Base-by-base conservation (phyloP, 2,113 vertebrate genomes). In the Bagarius yarrelli region DNA sequence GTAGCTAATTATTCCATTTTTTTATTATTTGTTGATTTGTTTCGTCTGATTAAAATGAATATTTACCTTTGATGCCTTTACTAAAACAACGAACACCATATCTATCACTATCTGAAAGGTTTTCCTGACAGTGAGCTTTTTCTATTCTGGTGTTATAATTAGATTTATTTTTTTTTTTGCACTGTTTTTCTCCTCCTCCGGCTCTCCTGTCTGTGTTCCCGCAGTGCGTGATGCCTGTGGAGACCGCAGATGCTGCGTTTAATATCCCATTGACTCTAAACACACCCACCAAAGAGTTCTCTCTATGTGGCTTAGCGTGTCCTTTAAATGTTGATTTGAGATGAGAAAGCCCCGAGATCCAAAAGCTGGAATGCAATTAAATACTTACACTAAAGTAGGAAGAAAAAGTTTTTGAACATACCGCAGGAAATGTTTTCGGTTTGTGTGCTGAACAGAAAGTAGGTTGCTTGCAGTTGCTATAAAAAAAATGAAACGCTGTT, bases 221-320 rank as follows among this genome's bases (percentile, higher is more conserved):
- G 55, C 27, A 56, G 80, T 50, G 73, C n/a, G 21, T 40, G 30
- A 52, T 53, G 69, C 83, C 85, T 83, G 85, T 63, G 70, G 83
- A 83, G 84, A 34, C 75, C 77, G 36, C 83, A 86, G 83, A 83
- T 86, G 85, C 83, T 83, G 59, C 60, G 47, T 66, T 82, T 81
- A 67, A 77, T 69, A 67, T 84, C 77, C 76, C 74, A 81, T 59
- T 76, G 71, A 55, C 36, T 77, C 73, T 76, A 82, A 86, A 80
- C 67, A 74, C 27, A 78, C 23, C 73, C 63, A 21, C 61, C 67
- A 70, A 81, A 76, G 57, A 53, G 32, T 69, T 47, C 72, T 47
- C 83, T 4, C 61, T 69, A 67, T 70, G 85, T 78, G 74, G 67
- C 36, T 60, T 59, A 53, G 56, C 32, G 78, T 81, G 55, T 70